A percentile compares a stretch with the other conserved stretches of the same genome.
Conservation (phyloP, 2,888 invertebrate species). For the Eupsilia transversa region DNA sequence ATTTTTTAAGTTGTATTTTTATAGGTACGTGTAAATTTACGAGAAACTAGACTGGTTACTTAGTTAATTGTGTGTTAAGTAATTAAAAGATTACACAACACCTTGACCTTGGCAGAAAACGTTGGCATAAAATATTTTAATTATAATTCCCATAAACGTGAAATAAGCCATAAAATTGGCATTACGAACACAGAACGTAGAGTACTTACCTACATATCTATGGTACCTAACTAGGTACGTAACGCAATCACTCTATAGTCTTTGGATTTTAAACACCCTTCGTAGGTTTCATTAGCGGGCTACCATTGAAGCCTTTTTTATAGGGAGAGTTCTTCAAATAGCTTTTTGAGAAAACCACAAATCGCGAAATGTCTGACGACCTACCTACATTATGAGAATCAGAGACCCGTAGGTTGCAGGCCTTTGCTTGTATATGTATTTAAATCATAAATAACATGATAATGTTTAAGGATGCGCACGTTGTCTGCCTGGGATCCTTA, state of each 20-base stretch:
- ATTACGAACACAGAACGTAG: background rate
- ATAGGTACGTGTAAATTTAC: no score
- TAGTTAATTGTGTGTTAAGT: background rate
- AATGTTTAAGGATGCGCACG: constrained; percentile 28
- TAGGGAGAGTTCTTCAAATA: background rate
- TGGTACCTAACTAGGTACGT: background rate
- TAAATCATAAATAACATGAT: constrained; percentile 29
- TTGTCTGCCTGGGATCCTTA: constrained; percentile 22
- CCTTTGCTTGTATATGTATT: constrained; percentile 3
- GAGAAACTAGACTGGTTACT: background rate
- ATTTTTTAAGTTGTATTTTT: background rate
- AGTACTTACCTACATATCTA: no score
- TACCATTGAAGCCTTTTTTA: no score
- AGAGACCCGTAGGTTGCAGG: background rate
- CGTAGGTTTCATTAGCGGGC: no score
- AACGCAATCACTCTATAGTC: background rate
- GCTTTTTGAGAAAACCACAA: background rate
- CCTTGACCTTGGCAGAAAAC: constrained; percentile 35
- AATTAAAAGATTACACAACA: constrained; percentile 15
- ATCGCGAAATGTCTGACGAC: background rate
- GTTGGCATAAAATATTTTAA: constrained; percentile 50
- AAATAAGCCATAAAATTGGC: constrained; percentile 55
- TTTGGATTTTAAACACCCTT: no score
- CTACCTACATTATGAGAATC: constrained; percentile 4
- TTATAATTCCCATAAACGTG: constrained; percentile 53